Evolutionary conservation across 2,113 vertebrate species (phyloP).

Genomic region (Aleadryas rufinucha): DNA sequence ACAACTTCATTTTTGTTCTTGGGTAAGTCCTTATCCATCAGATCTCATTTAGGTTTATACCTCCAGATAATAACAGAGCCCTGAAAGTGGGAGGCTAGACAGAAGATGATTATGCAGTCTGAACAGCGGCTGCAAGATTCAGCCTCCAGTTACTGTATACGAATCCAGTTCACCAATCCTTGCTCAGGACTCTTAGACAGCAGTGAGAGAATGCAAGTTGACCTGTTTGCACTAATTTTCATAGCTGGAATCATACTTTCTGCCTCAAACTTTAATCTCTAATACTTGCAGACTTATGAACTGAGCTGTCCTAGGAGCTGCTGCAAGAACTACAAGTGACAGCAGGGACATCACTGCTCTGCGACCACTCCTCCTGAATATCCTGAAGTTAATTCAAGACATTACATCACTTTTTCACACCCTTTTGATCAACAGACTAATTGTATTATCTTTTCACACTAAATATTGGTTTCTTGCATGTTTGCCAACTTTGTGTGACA

Average conservation of each 20-base stretch:
- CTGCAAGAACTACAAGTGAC: background rate
- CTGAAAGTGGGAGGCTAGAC: background rate
- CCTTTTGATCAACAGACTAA: background rate
- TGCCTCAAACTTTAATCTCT: background rate
- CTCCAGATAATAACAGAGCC: background rate
- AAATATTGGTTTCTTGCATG: slow-evolving; percentile 37
- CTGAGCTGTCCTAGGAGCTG: background rate
- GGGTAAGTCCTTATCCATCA: background rate
- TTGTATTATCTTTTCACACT: background rate
- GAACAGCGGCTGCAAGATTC: background rate
- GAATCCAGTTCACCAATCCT: background rate
- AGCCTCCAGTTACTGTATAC: background rate
- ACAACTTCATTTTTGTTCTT: background rate
- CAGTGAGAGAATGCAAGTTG: background rate
- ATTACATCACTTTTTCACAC: background rate
- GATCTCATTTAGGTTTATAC: background rate
- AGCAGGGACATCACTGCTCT: background rate
- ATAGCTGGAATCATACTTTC: background rate
- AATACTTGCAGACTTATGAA: background rate
- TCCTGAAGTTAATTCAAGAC: background rate
- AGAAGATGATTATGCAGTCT: background rate
- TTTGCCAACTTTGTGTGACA: slow-evolving; percentile 14
- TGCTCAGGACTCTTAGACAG: background rate
- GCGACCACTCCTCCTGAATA: background rate
- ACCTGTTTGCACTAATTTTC: background rate